Conservation (phyloP, 2,113 vertebrate genomes). For the Pelecanus crispus region DNA sequence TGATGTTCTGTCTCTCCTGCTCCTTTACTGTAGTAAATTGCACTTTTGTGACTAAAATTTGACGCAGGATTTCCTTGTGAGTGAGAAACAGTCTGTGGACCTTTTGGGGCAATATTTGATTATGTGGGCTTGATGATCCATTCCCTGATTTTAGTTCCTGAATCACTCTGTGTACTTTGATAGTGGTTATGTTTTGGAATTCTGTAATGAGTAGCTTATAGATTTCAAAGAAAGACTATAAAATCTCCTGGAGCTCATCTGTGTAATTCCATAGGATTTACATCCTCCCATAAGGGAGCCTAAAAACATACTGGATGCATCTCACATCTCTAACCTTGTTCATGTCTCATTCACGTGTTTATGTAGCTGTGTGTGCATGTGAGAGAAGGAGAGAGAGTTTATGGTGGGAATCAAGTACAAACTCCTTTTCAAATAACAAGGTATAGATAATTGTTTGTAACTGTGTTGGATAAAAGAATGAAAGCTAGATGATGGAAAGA, state of each 20-base stretch:
- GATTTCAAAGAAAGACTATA: background rate
- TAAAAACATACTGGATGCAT: background rate
- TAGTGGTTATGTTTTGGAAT: background rate
- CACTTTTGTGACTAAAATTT: background rate
- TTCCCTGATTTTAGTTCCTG: background rate
- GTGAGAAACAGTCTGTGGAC: background rate
- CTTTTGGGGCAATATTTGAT: background rate
- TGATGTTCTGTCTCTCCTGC: background rate
- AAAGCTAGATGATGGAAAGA: background rate
- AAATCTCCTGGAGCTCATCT: background rate
- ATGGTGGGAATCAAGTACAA: background rate
- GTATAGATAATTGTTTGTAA: background rate
- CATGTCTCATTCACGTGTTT: rapidly evolving
- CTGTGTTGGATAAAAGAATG: background rate
- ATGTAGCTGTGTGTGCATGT: too few species aligned
- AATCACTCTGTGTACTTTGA: background rate
- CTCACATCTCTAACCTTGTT: background rate
- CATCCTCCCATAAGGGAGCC: background rate
- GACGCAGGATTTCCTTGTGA: background rate
- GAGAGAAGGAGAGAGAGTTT: background rate
- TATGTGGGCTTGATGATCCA: background rate
- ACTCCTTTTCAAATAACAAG: background rate
- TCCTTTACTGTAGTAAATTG: background rate
- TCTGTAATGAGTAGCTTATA: background rate
- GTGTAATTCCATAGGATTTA: background rate